Percentiles rank a stretch among this genome's conserved stretches.
Conservation (phyloP, 2,797 vertebrate genomes). For the Xiphorhynchus erythropygius region DNA sequence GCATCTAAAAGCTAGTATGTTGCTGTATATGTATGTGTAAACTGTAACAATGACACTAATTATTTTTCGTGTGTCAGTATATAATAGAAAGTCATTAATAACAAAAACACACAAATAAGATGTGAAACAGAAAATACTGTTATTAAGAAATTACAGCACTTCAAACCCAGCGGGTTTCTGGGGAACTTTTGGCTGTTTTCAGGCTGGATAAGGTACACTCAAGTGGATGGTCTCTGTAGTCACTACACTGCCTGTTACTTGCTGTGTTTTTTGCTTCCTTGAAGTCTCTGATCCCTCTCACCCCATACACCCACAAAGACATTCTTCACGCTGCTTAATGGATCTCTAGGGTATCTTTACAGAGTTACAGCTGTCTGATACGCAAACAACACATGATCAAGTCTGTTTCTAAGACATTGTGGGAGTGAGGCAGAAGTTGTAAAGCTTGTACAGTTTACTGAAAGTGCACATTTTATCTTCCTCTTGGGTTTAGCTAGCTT, state of each 20-base stretch:
- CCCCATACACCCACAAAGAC: not conserved
- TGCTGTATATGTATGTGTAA: not conserved
- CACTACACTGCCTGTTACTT: not conserved
- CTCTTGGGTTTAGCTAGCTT: slow-evolving; percentile 29
- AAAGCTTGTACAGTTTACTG: slow-evolving; percentile 34
- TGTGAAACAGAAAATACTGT: not conserved
- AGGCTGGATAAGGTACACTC: not conserved
- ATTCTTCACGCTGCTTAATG: not conserved
- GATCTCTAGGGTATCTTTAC: slow-evolving; percentile 10
- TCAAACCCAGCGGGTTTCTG: not conserved
- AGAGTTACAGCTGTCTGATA: slow-evolving; percentile 13
- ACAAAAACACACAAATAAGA: not conserved
- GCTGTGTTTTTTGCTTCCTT: not conserved
- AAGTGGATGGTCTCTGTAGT: not conserved
- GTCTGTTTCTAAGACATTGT: not conserved
- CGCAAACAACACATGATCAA: not conserved
- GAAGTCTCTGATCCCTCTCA: slow-evolving; percentile 3
- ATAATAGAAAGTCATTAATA: not conserved
- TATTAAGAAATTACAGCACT: not conserved
- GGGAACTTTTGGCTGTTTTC: not conserved
- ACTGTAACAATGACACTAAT: fast-evolving
- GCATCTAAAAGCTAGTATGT: not conserved
- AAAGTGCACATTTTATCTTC: not conserved
- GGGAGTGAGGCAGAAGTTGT: slow-evolving; percentile 25
- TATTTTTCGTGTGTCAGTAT: not conserved